These are phyloP conservation scores for Agonopterix arenella DNA, from an alignment of 2,888 invertebrate genomes.

Conservation along the genomic window DNA sequence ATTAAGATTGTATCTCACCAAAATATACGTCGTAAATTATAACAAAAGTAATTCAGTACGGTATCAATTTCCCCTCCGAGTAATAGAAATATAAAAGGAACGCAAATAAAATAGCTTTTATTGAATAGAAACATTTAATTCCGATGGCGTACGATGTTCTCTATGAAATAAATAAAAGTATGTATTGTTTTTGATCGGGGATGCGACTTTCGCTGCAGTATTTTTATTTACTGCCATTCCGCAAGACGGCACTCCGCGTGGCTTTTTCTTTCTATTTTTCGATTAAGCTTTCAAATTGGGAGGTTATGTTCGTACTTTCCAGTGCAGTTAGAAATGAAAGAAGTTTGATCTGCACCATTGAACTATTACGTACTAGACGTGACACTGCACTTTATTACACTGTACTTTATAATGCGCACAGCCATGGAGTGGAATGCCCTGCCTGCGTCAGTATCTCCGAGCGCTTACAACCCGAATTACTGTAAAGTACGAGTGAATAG, in stretches of 20 bases:
- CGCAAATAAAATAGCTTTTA: conserved; percentile 47
- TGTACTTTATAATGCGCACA: too few relatives aligned
- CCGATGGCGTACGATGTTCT: conserved; percentile 38
- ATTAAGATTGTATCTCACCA: conserved; percentile 57
- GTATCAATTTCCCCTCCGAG: conserved; percentile 45
- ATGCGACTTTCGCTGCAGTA: background rate
- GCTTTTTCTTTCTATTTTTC: background rate
- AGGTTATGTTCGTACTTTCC: too few relatives aligned
- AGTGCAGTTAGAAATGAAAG: too few relatives aligned
- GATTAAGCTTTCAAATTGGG: background rate
- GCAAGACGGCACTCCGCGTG: background rate
- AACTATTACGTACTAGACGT: too few relatives aligned
- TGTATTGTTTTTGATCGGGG: background rate
- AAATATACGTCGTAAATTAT: conserved; percentile 54
- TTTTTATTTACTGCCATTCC: background rate
- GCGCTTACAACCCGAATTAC: too few relatives aligned
- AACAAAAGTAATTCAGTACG: conserved; percentile 32
- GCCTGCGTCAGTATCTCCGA: too few relatives aligned
- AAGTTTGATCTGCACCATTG: too few relatives aligned
- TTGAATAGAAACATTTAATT: conserved; percentile 58
- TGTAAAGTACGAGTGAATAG: too few relatives aligned
- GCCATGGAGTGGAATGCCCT: too few relatives aligned
- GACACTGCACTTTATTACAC: too few relatives aligned
- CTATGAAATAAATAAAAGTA: conserved; percentile 57
- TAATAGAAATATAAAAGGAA: conserved; percentile 66